Evolutionary conservation across 2,797 vertebrate genomes (phyloP), one percentile per base, ranked within the genome.

Genomic region (Sebastes taczanowskii): DNA sequence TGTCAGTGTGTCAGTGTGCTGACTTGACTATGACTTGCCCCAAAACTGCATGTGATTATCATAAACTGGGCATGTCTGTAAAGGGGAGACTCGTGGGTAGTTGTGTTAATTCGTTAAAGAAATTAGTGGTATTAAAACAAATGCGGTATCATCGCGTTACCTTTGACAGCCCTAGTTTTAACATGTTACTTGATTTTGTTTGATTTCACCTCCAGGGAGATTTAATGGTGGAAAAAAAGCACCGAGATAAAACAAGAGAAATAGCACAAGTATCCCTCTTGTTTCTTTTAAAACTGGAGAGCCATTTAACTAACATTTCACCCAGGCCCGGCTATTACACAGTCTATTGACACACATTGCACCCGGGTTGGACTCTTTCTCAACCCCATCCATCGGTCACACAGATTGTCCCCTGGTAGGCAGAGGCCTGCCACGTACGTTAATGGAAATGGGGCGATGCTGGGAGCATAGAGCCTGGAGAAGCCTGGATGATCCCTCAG

Each of bases 381-480:
- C 92, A 88, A 91, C 91, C 89, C 89, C 89, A 90, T 93, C 92
- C 91, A 94, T 94, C 90, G 91, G 92, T 92, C 91, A 91, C 89
- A 86, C 89, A 93, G 92, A 94, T 92, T 92, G 92, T 93, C 93
- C 93, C 92, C 90, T 82, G 91, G 91, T 92, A 91, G 89, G 90
- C 87, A 90, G 86, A 87, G 91, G 91, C 88, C 93, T 86, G 90
- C 84, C 27, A 89, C 83, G 84, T 89, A 90, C 83, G 85, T 89
- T 95, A 95, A 95, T 95, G 93, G 92, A 94, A 95, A 92, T 93
- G 92, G 93, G 93, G 93, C 89, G 83, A 94, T 84, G 93, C 93
- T 95, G 88, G 93, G 90, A 94, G 95, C 94, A 82, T 93, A 95
- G 92, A 95, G 94, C 94, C 94, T 77, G 92, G 90, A 94, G 92